Evolutionary conservation across 2,888 invertebrate genomes (phyloP).

Genomic region (Odontocolon sp.): DNA sequence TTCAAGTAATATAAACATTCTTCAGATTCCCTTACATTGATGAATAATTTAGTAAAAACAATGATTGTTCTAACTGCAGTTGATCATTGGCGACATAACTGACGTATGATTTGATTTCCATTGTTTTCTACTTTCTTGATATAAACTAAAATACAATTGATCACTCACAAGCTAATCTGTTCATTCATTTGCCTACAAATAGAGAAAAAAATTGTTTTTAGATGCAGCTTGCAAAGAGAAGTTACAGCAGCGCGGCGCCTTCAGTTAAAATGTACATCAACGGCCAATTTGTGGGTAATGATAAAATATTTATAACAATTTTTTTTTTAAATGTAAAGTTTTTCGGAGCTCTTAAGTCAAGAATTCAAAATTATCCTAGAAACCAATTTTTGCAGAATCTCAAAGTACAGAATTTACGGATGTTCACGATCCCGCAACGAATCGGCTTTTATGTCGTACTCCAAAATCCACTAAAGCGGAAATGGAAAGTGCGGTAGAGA

Average conservation of each 20-base stretch:
- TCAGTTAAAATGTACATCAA: slow-evolving; percentile 97
- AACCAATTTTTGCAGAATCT: slow-evolving; percentile 85
- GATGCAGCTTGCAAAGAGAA: slow-evolving; percentile 71
- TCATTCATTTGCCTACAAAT: neutral
- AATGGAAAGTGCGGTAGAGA: slow-evolving; percentile 93
- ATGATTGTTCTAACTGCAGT: no score
- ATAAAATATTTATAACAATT: slow-evolving; percentile 30
- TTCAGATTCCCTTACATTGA: no score
- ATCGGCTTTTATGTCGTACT: slow-evolving; percentile 90
- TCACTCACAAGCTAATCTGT: no score
- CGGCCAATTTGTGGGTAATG: slow-evolving; percentile 89
- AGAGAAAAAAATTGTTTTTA: slow-evolving; percentile 42
- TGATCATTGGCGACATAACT: no score
- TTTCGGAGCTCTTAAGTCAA: no score
- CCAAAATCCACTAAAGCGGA: slow-evolving; percentile 95
- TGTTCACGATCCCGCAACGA: slow-evolving; percentile 96
- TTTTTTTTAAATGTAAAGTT: slow-evolving; percentile 60
- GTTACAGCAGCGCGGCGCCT: slow-evolving; percentile 84
- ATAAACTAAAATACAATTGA: neutral
- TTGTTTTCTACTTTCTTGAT: no score
- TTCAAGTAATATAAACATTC: neutral
- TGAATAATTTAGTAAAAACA: no score
- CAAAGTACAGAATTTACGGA: slow-evolving; percentile 97
- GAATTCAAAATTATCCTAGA: neutral
- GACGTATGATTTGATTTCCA: neutral